Evolutionary conservation across 2,797 vertebrate species (phyloP).

Genomic region (Pangasius larnaudii): DNA sequence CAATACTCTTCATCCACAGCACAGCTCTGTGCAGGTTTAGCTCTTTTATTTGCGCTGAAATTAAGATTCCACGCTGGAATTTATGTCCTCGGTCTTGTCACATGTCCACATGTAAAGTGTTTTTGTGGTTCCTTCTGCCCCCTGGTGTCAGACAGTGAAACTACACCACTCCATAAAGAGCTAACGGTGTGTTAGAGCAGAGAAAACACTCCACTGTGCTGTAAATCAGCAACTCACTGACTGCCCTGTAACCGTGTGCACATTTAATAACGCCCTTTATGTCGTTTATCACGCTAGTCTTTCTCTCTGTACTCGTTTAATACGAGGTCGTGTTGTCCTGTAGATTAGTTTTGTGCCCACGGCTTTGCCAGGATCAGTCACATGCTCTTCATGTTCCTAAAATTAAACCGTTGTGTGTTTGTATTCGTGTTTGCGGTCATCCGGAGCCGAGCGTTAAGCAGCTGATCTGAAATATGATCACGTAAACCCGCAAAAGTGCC

Average conservation of each 20-base stretch:
- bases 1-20: not conserved
- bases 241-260: not conserved
- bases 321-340: not conserved
- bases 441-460: not conserved
- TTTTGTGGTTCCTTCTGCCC: conserved; percentile 42
- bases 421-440: not conserved
- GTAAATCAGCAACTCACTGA: not conserved
- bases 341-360: not conserved
- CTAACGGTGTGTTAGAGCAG: not conserved
- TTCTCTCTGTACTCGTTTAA: not conserved
- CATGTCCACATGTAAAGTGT: not conserved
- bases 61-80: not conserved
- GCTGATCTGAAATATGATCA: not conserved
- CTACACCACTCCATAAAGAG: not conserved
- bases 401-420: not conserved
- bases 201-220: not conserved
- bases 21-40: not conserved
- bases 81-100: not conserved
- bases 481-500: not conserved
- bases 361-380: not conserved
- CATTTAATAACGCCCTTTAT: not conserved
- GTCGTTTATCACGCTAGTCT: not conserved
- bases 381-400: not conserved
- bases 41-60: not conserved
- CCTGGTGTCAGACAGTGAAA: conserved; percentile 45